Conservation (phyloP, 2,888 invertebrate species). For the Synergus umbraculus region DNA sequence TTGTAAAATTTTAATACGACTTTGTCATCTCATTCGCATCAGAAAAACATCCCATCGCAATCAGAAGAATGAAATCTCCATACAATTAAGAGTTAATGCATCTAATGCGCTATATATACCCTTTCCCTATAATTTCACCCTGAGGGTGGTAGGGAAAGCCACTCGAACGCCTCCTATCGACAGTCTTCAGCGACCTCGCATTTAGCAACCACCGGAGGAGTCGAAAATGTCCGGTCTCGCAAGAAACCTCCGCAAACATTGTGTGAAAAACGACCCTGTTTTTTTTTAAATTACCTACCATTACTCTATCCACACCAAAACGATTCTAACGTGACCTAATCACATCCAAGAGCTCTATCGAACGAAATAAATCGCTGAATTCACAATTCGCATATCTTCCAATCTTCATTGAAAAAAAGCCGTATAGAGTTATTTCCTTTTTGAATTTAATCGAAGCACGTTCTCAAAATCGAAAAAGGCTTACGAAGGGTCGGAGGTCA, state of each 20-base stretch:
- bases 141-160: slow-evolving; percentile 46
- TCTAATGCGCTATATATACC: background rate
- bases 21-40: too few relatives aligned
- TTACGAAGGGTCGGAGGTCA: slow-evolving; percentile 39
- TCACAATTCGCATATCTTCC: background rate
- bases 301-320: background rate
- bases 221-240: slow-evolving; percentile 53
- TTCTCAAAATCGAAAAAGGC: slow-evolving; percentile 21
- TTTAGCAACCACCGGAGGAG: slow-evolving; percentile 47
- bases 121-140: slow-evolving; percentile 45
- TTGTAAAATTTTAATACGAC: too few relatives aligned
- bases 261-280: background rate
- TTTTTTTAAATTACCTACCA: background rate
- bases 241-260: slow-evolving; percentile 1
- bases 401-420: background rate
- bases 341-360: background rate
- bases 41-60: background rate
- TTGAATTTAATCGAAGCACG: slow-evolving; percentile 4
- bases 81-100: background rate
- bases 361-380: background rate
- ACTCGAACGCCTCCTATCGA: slow-evolving; percentile 52
- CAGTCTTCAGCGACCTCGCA: slow-evolving; percentile 47
- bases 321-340: background rate
- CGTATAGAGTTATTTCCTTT: background rate
- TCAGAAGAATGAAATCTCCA: background rate